A percentile compares a stretch with the other conserved stretches of the same genome.
These are phyloP conservation scores for Dryas iulia DNA, from an alignment of 1,140 invertebrate genomes.

Conservation along the genomic window DNA sequence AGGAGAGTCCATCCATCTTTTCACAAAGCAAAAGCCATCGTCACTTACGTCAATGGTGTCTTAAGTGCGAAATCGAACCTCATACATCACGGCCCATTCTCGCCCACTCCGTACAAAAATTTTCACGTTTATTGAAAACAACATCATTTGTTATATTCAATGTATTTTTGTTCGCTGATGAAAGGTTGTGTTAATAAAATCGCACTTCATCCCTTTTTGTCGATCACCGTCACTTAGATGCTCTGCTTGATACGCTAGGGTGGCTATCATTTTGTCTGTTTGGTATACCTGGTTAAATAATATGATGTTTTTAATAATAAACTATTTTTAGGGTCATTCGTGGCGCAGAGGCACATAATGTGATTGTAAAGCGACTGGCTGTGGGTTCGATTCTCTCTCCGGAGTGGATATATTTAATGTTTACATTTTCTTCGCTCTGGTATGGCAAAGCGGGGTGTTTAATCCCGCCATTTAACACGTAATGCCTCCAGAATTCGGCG, in stretches of 20 bases:
- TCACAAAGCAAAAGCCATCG: constrained; percentile 31
- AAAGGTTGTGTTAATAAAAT: constrained; percentile 77
- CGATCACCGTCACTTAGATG: constrained; percentile 78
- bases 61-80: constrained; percentile 38
- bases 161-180: constrained; percentile 69
- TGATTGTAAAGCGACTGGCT: no score
- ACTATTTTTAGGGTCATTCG: no score
- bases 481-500: no score
- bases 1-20: constrained; percentile 8
- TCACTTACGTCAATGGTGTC: constrained; percentile 56
- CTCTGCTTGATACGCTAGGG: constrained; percentile 43
- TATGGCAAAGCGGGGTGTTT: no score
- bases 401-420: no score
- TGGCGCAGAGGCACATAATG: no score
- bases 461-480: no score
- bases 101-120: constrained; percentile 32
- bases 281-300: no score
- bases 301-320: no score
- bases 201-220: constrained; percentile 78
- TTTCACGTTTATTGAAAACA: constrained; percentile 60
- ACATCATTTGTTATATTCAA: constrained; percentile 76
- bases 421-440: no score
- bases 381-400: no score
- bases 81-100: constrained; percentile 45
- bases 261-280: constrained; percentile 26